Base-by-base conservation (phyloP, 2,888 invertebrate genomes). In the Hydraecia micacea region DNA sequence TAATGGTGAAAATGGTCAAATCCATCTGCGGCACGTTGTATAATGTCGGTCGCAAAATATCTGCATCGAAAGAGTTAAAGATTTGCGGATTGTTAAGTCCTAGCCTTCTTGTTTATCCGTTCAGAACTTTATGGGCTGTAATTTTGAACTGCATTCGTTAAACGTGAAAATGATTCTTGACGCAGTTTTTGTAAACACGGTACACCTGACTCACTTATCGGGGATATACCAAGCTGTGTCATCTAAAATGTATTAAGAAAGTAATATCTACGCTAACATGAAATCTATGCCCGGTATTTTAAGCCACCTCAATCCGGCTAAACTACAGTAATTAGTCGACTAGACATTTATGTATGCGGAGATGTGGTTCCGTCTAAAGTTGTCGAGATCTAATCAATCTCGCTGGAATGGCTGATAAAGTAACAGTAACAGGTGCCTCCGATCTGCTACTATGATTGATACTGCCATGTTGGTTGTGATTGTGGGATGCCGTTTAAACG, bases 401-500 rank as follows among this genome's bases (percentile, higher is more conserved):
- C 39, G 39, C 42, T 52, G 68, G 46, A 79, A 63, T 72, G 49
- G 32, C 67, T 73, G n/a, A 63, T 84, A 75, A 79, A 79, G 70
- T 77, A 75, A 69, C 62, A 52, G 85, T 73, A 88, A 74, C 88
- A 86, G 82, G 70, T 88, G 88, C 73, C 68, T 36, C 18, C 39
- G 73, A 88, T 77, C 78, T 84, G 84, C 72, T 79, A 52, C 60
- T 63, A 39, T 86, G 84, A 88, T 88, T 87, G 80, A 88, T 88
- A 72, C 5, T 42, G 25, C 15, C 18, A 21, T 21, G 65, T 39
- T 39, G 65, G 66, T 42, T 28, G 25, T 46, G 75, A 70, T 66
- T 84, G 28, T n/a, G 42, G 7, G 32, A n/a, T 25, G 32, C 18
- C 7, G 15, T 32, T 60, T 67, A 32, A 76, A 58, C 8, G 28